Percentiles rank a stretch among this genome's conserved stretches.
Evolutionary conservation across 2,888 invertebrate species (phyloP).

Genomic region (Hesperia comma): DNA sequence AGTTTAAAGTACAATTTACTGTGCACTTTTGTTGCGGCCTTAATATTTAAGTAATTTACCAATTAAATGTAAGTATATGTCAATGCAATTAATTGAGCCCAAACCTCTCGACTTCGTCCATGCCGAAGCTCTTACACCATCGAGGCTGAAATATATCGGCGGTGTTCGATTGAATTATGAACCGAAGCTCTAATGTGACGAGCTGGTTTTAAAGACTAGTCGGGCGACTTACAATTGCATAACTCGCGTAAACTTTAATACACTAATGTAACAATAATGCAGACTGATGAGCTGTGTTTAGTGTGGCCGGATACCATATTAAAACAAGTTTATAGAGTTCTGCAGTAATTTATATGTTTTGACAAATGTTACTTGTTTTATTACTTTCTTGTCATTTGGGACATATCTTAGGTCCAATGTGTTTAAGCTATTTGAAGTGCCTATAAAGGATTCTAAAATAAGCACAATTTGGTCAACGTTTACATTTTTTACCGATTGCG

Average conservation of each 20-base stretch:
- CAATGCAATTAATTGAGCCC: background rate
- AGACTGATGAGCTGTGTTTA: background rate
- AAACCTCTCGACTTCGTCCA: background rate
- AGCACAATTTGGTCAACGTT: no score
- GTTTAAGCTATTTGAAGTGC: no score
- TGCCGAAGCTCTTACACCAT: slow-evolving; percentile 17
- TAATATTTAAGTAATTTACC: background rate
- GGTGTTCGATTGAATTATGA: slow-evolving; percentile 23
- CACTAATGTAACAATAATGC: background rate
- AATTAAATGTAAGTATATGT: background rate
- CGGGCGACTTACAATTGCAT: slow-evolving; percentile 17
- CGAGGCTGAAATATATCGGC: slow-evolving; percentile 22
- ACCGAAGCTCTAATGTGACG: background rate
- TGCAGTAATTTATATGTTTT: no score
- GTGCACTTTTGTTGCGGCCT: background rate
- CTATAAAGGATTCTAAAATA: no score
- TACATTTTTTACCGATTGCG: no score
- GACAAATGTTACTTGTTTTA: no score
- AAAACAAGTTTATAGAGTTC: no score
- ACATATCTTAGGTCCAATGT: no score
- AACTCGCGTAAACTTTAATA: background rate
- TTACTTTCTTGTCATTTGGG: no score
- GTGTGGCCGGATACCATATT: background rate
- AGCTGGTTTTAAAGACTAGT: slow-evolving; percentile 28
- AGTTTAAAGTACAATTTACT: no score